Conservation (phyloP, 2,888 invertebrate genomes). For the Nineta flava region DNA sequence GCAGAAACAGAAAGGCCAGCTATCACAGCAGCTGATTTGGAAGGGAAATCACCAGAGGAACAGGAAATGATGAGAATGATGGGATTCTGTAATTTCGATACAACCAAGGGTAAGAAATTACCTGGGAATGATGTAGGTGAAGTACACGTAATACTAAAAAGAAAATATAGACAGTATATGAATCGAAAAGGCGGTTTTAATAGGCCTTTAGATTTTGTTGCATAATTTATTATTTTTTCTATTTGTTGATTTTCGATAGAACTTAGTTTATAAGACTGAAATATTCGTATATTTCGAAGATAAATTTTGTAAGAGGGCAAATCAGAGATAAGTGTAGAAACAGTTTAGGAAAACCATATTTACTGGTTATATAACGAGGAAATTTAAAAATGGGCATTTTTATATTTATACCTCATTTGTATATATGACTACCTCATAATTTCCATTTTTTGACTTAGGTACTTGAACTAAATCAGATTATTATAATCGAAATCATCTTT, state of each 20-base stretch:
- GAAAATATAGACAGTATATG: constrained; percentile 98
- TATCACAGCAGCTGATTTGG: constrained; percentile 68
- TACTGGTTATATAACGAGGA: too few relatives aligned
- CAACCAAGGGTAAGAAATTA: constrained; percentile 92
- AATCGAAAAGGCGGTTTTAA: constrained; percentile 99
- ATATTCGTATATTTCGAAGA: too few relatives aligned
- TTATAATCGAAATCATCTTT: too few relatives aligned
- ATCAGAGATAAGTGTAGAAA: too few relatives aligned
- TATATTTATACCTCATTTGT: too few relatives aligned
- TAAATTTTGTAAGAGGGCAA: too few relatives aligned
- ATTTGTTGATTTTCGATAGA: background rate
- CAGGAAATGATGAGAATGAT: constrained; percentile 90
- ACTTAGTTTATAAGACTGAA: too few relatives aligned
- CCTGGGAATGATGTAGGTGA: constrained; percentile 87
- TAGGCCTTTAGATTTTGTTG: constrained; percentile 91
- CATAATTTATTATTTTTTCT: constrained; percentile 30
- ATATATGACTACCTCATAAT: too few relatives aligned
- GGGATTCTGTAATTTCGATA: constrained; percentile 94
- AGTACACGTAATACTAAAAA: constrained; percentile 87
- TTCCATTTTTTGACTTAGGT: too few relatives aligned
- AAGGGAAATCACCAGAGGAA: constrained; percentile 81
- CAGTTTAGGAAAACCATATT: too few relatives aligned
- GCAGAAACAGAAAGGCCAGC: constrained; percentile 39
- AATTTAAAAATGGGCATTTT: too few relatives aligned
- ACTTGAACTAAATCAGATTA: too few relatives aligned